Evolutionary conservation across 2,797 vertebrate species (phyloP).

Genomic region (Chelonia mydas): DNA sequence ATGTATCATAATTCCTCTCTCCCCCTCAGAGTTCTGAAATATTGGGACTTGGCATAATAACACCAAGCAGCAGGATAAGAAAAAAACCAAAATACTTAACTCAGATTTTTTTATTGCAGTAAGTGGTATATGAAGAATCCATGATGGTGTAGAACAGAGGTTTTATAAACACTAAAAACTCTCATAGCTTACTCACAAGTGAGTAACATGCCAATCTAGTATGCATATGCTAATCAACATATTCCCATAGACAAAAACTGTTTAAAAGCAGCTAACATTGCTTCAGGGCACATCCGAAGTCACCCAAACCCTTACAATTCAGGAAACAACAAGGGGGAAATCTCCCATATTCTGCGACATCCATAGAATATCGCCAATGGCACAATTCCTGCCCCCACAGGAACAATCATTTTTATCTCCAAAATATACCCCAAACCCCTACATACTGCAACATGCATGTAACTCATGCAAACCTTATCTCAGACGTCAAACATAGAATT

Average conservation of each 20-base stretch:
- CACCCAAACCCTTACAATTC: neutral
- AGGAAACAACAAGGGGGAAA: neutral
- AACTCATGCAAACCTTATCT: conserved; percentile 34
- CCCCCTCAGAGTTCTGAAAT: neutral
- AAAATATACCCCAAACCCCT: neutral
- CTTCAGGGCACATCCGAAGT: neutral
- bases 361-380: neutral
- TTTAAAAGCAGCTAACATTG: neutral
- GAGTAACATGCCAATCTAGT: neutral
- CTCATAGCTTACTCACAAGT: neutral
- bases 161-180: conserved; percentile 23
- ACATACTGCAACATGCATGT: neutral
- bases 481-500: conserved; percentile 41
- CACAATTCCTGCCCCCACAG: neutral
- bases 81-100: neutral
- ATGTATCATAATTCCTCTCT: neutral
- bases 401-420: conserved; percentile 11
- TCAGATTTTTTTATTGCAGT: no score
- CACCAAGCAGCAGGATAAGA: neutral
- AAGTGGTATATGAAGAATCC: neutral
- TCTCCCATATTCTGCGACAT: accelerated
- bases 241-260: neutral
- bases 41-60: neutral
- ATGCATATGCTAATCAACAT: neutral
- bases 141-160: neutral